Evolutionary conservation across 1,140 invertebrate genomes (phyloP).

Genomic region (Brachionus asplanchnoidis): DNA sequence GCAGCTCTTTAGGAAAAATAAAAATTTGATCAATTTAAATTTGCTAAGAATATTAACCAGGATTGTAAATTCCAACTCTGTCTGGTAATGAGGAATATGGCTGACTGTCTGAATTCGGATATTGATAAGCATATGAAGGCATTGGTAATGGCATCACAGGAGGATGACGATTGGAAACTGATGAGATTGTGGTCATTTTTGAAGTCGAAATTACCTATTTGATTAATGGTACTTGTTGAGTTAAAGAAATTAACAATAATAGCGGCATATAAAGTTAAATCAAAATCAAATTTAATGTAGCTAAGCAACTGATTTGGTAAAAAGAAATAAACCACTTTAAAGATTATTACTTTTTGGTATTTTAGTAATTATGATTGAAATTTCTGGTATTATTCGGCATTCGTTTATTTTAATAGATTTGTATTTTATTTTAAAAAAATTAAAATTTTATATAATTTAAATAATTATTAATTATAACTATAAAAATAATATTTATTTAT

Average conservation of each 20-base stretch:
- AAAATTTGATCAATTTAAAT: background rate
- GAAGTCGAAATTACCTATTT: background rate
- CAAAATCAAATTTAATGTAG: background rate
- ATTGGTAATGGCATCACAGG: constrained; percentile 31
- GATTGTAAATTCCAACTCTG: constrained; percentile 31
- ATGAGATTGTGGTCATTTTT: constrained; percentile 8
- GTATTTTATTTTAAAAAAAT: background rate
- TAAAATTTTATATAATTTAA: no score
- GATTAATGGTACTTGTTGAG: background rate
- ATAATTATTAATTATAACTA: no score
- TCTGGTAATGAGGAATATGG: constrained; percentile 30
- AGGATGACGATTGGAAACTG: constrained; percentile 3
- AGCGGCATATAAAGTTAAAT: background rate
- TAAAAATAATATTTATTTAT: no score
- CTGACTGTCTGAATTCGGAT: constrained; percentile 39
- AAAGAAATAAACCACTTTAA: background rate
- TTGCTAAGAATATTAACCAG: background rate
- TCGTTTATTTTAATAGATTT: background rate
- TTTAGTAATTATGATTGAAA: background rate
- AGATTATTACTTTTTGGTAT: background rate
- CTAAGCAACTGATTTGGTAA: constrained; percentile 1
- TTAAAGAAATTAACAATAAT: background rate
- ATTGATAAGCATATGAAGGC: constrained; percentile 37
- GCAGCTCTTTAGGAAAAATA: background rate
- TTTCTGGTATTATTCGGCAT: background rate